Conservation (phyloP, 1,140 invertebrate genomes). For the Eulimnadia texana region DNA sequence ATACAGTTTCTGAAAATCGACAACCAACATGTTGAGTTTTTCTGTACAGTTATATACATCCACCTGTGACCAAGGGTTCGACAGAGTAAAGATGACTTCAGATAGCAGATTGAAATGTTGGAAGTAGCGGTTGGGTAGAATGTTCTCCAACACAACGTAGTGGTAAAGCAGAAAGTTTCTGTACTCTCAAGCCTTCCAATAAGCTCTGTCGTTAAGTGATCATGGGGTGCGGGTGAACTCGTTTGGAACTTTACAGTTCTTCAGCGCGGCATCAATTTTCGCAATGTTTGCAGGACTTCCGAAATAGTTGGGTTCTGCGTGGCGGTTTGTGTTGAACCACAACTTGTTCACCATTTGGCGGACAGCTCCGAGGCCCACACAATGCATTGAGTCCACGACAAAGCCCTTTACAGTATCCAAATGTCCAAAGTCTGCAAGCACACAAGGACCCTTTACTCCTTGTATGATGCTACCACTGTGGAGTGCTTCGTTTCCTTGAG, state of each 20-base stretch:
- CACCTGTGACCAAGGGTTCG: background rate
- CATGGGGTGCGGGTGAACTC: background rate
- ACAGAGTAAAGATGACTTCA: background rate
- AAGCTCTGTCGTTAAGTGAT: background rate
- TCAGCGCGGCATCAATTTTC: background rate
- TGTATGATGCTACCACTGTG: background rate
- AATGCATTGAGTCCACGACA: background rate
- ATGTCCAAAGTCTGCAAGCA: background rate
- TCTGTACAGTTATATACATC: background rate
- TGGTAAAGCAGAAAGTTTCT: background rate
- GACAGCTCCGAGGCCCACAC: background rate
- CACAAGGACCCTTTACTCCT: background rate
- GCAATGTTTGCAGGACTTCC: background rate
- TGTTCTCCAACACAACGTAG: background rate
- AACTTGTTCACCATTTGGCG: background rate
- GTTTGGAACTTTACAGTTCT: background rate
- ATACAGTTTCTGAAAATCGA: background rate
- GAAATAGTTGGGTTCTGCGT: background rate
- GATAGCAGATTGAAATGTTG: background rate
- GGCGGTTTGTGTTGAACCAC: background rate
- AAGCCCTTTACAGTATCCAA: background rate
- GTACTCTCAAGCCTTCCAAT: background rate
- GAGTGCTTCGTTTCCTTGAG: background rate
- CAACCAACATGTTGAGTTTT: background rate
- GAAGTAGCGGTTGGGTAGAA: background rate